Evolutionary conservation across 2,888 invertebrate genomes (phyloP), one percentile per base, ranked within the genome.

Genomic region (Archaeoteleia sp.): DNA sequence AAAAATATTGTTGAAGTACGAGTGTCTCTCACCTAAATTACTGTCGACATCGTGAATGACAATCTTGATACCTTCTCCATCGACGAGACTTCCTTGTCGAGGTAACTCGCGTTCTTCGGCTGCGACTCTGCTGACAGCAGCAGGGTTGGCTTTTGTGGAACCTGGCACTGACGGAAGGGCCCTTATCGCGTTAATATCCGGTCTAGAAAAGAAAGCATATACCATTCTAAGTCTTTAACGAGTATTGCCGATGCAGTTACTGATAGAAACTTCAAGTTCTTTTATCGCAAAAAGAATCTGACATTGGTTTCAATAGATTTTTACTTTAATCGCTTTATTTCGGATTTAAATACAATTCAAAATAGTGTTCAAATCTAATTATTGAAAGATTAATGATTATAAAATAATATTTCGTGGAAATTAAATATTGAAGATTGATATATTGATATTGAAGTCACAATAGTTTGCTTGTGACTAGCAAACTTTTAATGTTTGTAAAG

Each of bases 1-100:
- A 27, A 27, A 55, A 49, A 51, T 30, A 67, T 40, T 46, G 53
- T 48, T 43, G 37, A 55, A 49, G 8, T 2, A 14, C 7, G 15
- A 63, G 61, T 30, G 49, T 45, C 51, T 80, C 85, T 82, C 62
- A 86, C 86, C 78, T 65, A 82, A 79, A 60, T 85, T 83, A 51
- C 82, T 82, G 85, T 96, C 95, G 8, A 96, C 95, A 83, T 96
- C 95, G 81, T 96, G 95, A 78, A 96, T 96, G 72, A 96, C 95
- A 74, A 96, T 96, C 83, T 95, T 93, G 78, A 96, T 96, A 70
- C 95, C 95, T 83, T 96, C 95, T 1, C 95, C 95, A 80, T 95
- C 95, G 63, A 93, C 93, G 12, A 95, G 94, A 79, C 94, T 93
- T 80, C 95, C 95, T 2, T 95, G 88, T 34, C 93, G 86, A 2